phyloP scores from a whole-genome alignment of 53 echinoderm and acorn worm species.

The Arbacia lixula region DNA sequence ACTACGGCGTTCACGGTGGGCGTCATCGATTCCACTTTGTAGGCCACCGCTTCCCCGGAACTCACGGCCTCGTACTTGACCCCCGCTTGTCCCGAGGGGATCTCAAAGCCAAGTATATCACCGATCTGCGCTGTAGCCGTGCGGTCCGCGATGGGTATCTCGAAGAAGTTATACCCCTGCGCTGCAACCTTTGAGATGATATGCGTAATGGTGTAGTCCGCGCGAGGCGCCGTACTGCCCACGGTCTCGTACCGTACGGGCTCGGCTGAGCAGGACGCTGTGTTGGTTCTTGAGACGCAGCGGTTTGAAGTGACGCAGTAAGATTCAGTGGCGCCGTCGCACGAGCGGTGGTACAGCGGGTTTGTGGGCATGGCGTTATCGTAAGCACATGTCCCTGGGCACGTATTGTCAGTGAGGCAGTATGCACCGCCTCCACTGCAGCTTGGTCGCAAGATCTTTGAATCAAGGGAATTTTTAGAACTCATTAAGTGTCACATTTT shows the following conservation, averaged over 20 bases:
- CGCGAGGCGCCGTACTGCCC: background rate
- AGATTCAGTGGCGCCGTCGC: background rate
- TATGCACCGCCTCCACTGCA: background rate
- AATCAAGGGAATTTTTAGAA: too few species aligned
- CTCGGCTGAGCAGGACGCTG: background rate
- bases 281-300: background rate
- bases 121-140: background rate
- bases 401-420: conserved; percentile 30
- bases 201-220: conserved; percentile 5
- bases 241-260: conserved; percentile 7
- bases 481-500: too few species aligned
- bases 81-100: background rate
- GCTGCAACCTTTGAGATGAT: conserved; percentile 6
- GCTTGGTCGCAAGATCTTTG: conserved; percentile 6
- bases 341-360: conserved; percentile 11
- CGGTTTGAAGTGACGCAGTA: conserved; percentile 29
- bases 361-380: conserved; percentile 21
- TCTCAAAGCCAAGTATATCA: conserved; percentile 15
- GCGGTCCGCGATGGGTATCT: background rate
- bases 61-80: background rate
- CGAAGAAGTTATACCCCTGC: conserved; percentile 40
- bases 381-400: conserved; percentile 26
- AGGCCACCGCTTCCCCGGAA: conserved; percentile 5
- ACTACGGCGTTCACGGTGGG: background rate
- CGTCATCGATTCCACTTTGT: background rate